Evolutionary conservation across 2,113 vertebrate genomes (phyloP).

Genomic region (Lampris incognitus): DNA sequence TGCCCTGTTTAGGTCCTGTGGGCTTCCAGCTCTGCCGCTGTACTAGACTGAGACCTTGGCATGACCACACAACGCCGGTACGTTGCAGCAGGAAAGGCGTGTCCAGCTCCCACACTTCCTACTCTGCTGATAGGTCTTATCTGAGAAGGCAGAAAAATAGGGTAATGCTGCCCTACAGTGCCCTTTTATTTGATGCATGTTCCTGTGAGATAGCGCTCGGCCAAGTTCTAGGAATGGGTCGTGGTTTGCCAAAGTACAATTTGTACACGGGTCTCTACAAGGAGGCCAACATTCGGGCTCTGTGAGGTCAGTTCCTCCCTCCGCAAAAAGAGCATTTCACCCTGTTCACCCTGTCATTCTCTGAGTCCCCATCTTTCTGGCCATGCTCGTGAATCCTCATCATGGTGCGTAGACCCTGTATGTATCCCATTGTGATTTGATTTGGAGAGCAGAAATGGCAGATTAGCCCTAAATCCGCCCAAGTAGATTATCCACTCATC

Average conservation of each 20-base stretch:
- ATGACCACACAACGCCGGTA: slow-evolving; percentile 54
- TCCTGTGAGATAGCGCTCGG: slow-evolving; percentile 30
- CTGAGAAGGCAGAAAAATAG: slow-evolving; percentile 52
- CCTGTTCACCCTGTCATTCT: slow-evolving; percentile 28
- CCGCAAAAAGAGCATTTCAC: slow-evolving; percentile 21
- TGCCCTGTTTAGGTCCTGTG: slow-evolving; percentile 46
- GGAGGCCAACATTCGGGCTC: slow-evolving; percentile 8
- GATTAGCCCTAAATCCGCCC: slow-evolving; percentile 76
- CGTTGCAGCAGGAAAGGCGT: slow-evolving; percentile 57
- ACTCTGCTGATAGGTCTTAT: slow-evolving; percentile 73
- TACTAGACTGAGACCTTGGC: slow-evolving; percentile 44
- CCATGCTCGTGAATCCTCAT: slow-evolving; percentile 55
- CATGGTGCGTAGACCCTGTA: slow-evolving; percentile 64
- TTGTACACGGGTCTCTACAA: slow-evolving; percentile 19
- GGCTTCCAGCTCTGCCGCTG: slow-evolving; percentile 14
- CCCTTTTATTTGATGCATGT: slow-evolving; percentile 45
- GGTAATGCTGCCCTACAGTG: slow-evolving; percentile 46
- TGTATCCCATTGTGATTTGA: slow-evolving; percentile 75
- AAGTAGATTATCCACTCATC: slow-evolving; percentile 84
- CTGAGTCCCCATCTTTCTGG: slow-evolving; percentile 41
- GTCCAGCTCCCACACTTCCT: slow-evolving; percentile 47
- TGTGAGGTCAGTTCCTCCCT: slow-evolving; percentile 10
- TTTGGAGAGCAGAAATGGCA: slow-evolving; percentile 77
- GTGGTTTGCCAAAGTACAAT: slow-evolving; percentile 17
- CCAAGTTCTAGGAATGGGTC: slow-evolving; percentile 38